Base-by-base conservation (phyloP, 2,113 vertebrate species). In the Phrynosoma platyrhinos region DNA sequence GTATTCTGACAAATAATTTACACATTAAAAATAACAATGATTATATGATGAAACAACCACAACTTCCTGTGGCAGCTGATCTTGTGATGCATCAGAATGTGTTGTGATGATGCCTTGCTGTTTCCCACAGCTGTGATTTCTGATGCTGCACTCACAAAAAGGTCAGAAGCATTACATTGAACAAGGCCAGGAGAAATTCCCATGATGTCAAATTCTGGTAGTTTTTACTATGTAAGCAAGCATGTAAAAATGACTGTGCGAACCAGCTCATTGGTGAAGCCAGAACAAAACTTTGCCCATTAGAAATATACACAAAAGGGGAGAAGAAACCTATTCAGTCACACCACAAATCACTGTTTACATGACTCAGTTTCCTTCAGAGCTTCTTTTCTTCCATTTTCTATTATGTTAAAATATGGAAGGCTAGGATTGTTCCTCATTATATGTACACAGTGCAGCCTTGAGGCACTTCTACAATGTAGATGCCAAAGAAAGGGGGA, bases 381-480 rank as follows among this genome's bases (percentile, higher is more conserved):
- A 77, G 53, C 36, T 2, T 21, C 8, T 27, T 79, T 36, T 3
- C 42, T 36, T 21, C 40, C 16, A 64, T 77, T 83, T 78, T 66
- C 81, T 40, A 77, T 88, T 81, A 66, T 16, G 66, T 13, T 53
- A 75, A 77, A 42, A 88, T 78, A 53, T 83, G 62, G 42, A 83
- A 52, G 16, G 14, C 74, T 83, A 52, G 36, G 20, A 78, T 78
- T 88, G 81, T 53, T 75, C 72, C 87, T 83, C 81, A 88, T 78
- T 83, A 83, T 86, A 58, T 12, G 40, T 68, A 52, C 42, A 86
- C 40, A 79, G 62, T 68, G 21, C 21, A 78, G 62, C 62, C 64
- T 78, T 78, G 62, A 83, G 87, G 72, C 81, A 55, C n/a, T 83
- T 78, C 14, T 68, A 83, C 36, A 77, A 42, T 55, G 42, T n/a